Percentiles rank a stretch among this genome's conserved stretches.
Evolutionary conservation across 2,113 vertebrate genomes (phyloP).

Genomic region (Ciconia stormi): DNA sequence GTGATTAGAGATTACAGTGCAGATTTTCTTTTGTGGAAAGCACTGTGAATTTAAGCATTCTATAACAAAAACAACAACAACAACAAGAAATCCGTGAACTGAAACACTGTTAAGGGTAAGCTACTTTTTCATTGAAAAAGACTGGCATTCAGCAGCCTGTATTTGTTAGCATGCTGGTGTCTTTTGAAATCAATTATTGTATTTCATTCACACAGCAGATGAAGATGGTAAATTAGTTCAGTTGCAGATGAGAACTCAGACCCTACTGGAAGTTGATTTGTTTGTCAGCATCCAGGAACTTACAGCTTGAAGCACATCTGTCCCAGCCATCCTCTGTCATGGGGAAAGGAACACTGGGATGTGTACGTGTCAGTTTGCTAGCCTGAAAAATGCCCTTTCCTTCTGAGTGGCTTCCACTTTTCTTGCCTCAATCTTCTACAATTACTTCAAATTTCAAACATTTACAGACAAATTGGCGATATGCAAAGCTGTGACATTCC

Average conservation of each 20-base stretch:
- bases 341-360: neutral
- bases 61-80: neutral
- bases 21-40: neutral
- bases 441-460: neutral
- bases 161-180: neutral
- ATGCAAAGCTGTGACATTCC: neutral
- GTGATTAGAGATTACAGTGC: neutral
- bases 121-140: neutral
- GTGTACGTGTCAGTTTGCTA: neutral
- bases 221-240: conserved; percentile 46
- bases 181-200: neutral
- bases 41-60: neutral
- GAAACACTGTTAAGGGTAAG: neutral
- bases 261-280: neutral
- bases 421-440: neutral
- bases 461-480: neutral
- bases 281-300: conserved; percentile 32
- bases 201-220: conserved; percentile 19
- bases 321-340: neutral
- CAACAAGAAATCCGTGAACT: neutral
- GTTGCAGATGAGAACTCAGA: neutral
- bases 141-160: neutral
- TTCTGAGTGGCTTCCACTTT: neutral
- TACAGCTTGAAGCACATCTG: neutral
- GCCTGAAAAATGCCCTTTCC: neutral